Evolutionary conservation across 2,113 vertebrate species (phyloP).

Genomic region (Ondatra zibethicus): DNA sequence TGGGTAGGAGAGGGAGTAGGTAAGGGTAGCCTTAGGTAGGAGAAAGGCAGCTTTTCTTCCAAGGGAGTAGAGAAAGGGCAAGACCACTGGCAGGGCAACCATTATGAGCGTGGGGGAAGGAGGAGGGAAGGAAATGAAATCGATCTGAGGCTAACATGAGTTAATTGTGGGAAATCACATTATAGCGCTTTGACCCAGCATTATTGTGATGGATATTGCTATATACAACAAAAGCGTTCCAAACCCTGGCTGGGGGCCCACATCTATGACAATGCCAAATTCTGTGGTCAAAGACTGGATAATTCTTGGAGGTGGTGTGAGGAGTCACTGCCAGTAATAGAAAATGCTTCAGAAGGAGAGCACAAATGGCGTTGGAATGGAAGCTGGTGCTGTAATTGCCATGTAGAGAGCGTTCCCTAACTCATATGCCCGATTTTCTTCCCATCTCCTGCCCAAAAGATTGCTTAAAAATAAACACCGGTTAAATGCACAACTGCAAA

Average conservation of each 20-base stretch:
- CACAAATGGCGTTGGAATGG: background rate
- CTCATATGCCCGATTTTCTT: background rate
- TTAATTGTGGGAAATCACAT: conserved; percentile 59
- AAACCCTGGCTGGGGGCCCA: conserved; percentile 53
- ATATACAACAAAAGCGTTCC: conserved; percentile 40
- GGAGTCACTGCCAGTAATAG: conserved; percentile 12
- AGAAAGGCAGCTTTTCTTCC: background rate
- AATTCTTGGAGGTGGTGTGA: conserved; percentile 53
- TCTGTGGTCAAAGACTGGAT: conserved; percentile 34
- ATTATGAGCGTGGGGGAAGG: background rate
- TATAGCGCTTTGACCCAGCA: conserved; percentile 5
- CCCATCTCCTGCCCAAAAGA: background rate
- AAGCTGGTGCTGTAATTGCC: background rate
- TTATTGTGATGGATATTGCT: conserved; percentile 53
- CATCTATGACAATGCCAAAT: conserved; percentile 46
- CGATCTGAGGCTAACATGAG: conserved; percentile 49
- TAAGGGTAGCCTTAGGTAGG: background rate
- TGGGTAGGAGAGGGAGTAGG: background rate
- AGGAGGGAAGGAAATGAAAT: conserved; percentile 44
- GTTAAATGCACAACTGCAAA: conserved; percentile 27
- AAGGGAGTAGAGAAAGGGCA: background rate
- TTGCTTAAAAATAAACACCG: conserved; percentile 16
- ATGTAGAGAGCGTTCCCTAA: background rate
- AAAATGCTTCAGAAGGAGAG: conserved; percentile 32
- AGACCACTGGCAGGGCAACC: background rate